Percentiles rank a stretch among this genome's conserved stretches.
These are phyloP conservation scores for Taeniopygia guttata DNA, from an alignment of 2,797 vertebrate genomes.

Conservation along the genomic window DNA sequence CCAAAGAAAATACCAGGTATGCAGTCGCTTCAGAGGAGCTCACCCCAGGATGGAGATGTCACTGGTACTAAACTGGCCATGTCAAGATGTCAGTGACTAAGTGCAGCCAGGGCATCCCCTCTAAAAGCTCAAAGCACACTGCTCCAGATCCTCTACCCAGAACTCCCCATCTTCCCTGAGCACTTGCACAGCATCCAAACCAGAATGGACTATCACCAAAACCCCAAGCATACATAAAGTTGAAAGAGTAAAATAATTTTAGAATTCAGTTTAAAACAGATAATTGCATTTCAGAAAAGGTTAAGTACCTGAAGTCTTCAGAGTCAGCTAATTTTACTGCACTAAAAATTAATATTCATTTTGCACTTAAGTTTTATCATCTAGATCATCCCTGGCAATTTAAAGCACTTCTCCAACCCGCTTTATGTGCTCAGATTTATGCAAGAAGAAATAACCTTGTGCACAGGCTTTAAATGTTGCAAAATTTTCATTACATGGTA, in stretches of 20 bases:
- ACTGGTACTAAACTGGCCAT: neutral
- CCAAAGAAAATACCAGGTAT: neutral
- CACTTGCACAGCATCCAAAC: accelerated
- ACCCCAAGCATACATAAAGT: neutral
- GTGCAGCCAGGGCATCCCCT: neutral
- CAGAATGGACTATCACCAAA: neutral
- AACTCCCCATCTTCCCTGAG: neutral
- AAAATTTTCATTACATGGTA: neutral
- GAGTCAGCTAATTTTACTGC: slow-evolving; percentile 40
- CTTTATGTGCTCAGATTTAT: slow-evolving; percentile 27
- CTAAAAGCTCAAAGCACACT: neutral
- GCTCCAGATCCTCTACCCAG: neutral
- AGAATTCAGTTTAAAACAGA: neutral
- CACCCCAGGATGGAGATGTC: neutral
- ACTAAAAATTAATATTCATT: slow-evolving; percentile 61
- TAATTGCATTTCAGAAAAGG: slow-evolving; percentile 11
- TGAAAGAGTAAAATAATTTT: neutral
- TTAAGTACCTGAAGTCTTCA: slow-evolving; percentile 30
- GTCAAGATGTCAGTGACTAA: neutral
- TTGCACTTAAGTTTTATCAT: slow-evolving; percentile 36
- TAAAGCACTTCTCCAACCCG: neutral
- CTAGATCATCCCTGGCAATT: slow-evolving; percentile 47
- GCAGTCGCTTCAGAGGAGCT: neutral
- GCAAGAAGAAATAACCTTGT: slow-evolving; percentile 25
- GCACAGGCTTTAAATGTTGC: neutral